Percentiles rank a stretch among this genome's conserved stretches.
Evolutionary conservation across 2,888 invertebrate genomes (phyloP).

Genomic region (Cerceris ruficornis): DNA sequence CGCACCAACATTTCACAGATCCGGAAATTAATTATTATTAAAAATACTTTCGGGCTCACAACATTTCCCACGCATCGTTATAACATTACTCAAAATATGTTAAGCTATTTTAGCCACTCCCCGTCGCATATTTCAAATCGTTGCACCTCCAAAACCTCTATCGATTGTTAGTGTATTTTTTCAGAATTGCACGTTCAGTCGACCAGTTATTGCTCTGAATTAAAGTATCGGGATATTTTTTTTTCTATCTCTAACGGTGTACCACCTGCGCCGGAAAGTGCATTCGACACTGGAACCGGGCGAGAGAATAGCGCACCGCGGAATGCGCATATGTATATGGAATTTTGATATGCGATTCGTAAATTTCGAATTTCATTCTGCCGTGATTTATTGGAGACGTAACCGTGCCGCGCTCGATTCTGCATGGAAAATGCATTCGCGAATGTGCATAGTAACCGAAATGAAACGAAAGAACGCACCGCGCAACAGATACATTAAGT

Average conservation of each 20-base stretch:
- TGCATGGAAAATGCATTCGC: conserved; percentile 42
- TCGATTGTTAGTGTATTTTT: too few relatives aligned
- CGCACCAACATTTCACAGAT: too few relatives aligned
- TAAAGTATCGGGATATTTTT: conserved; percentile 4
- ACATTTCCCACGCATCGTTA: too few relatives aligned
- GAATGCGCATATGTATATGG: conserved; percentile 8
- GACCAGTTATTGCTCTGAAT: not conserved
- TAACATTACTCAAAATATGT: too few relatives aligned
- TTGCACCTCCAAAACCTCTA: too few relatives aligned
- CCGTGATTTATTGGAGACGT: conserved; percentile 55
- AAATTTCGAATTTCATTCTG: conserved; percentile 54
- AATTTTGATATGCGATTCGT: conserved; percentile 56
- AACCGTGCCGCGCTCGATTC: conserved; percentile 30
- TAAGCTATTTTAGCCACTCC: too few relatives aligned
- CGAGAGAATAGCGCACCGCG: conserved; percentile 2
- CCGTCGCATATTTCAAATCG: too few relatives aligned
- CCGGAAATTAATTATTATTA: too few relatives aligned
- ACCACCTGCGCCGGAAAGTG: conserved; percentile 15
- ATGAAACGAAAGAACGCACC: conserved; percentile 50
- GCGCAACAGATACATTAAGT: conserved; percentile 45
- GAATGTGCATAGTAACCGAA: conserved; percentile 23
- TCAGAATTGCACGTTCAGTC: too few relatives aligned
- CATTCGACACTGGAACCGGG: not conserved
- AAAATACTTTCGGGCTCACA: too few relatives aligned
- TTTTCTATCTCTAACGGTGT: conserved; percentile 1